Conservation (phyloP, 2,113 vertebrate species). For the Xenopus borealis region DNA sequence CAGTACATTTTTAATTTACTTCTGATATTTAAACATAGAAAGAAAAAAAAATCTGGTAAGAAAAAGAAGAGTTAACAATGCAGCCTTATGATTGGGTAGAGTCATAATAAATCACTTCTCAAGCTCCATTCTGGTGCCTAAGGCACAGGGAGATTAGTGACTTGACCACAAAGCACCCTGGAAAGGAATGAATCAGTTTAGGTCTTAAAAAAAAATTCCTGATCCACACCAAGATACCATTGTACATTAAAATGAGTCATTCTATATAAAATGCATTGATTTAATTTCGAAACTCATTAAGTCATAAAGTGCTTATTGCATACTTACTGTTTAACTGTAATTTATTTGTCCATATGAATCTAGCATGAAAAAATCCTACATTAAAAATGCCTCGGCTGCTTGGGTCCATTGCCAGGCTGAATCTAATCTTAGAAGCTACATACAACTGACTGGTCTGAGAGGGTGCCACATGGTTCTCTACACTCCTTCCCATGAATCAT, state of each 20-base stretch:
- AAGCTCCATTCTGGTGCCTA: too few species aligned
- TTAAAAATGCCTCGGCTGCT: neutral
- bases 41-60: too few species aligned
- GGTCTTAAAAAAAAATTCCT: neutral
- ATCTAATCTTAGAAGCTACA: neutral
- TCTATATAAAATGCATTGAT: neutral
- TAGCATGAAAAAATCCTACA: too few species aligned
- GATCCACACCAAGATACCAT: neutral
- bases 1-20: too few species aligned
- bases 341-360: too few species aligned
- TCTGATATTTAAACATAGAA: too few species aligned
- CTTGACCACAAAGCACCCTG: neutral
- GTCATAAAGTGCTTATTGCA: too few species aligned
- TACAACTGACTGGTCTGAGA: neutral
- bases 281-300: too few species aligned
- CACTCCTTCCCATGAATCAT: conserved; percentile 36
- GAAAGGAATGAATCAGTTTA: neutral
- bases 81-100: too few species aligned
- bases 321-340: neutral
- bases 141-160: neutral
- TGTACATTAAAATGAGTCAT: neutral
- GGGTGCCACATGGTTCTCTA: conserved; percentile 10
- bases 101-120: too few species aligned
- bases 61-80: too few species aligned
- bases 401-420: neutral